Evolutionary conservation across 2,113 vertebrate genomes (phyloP).

Genomic region (Uria lomvia): DNA sequence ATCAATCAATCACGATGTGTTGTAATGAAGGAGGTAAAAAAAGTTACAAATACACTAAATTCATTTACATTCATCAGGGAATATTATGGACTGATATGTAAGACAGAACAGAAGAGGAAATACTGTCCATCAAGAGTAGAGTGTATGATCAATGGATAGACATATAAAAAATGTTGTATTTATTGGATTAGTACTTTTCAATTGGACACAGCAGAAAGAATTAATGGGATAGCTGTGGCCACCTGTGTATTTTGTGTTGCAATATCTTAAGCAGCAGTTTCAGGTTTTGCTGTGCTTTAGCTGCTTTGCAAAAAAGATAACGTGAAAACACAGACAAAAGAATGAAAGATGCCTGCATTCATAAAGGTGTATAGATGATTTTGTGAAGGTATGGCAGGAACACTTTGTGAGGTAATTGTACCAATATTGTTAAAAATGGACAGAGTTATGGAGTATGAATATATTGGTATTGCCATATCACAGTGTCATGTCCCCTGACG

Average conservation of each 20-base stretch:
- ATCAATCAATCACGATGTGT: rapidly evolving
- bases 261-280: neutral
- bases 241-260: neutral
- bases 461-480: neutral
- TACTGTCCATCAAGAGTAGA: neutral
- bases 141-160: neutral
- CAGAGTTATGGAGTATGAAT: neutral
- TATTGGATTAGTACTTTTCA: neutral
- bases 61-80: neutral
- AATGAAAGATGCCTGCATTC: neutral
- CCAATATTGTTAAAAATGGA: neutral
- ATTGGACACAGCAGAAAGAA: neutral
- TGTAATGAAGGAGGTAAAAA: neutral
- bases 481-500: neutral
- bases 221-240: neutral
- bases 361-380: neutral
- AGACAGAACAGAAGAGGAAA: neutral
- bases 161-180: neutral
- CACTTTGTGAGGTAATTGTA: neutral
- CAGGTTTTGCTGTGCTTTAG: neutral
- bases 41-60: neutral
- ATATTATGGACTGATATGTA: neutral
- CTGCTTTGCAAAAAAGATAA: neutral
- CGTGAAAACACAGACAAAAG: neutral
- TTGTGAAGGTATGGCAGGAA: neutral